phyloP scores from a whole-genome alignment of 92 coral and sea anemone species.

The Paragorgia papillata region DNA sequence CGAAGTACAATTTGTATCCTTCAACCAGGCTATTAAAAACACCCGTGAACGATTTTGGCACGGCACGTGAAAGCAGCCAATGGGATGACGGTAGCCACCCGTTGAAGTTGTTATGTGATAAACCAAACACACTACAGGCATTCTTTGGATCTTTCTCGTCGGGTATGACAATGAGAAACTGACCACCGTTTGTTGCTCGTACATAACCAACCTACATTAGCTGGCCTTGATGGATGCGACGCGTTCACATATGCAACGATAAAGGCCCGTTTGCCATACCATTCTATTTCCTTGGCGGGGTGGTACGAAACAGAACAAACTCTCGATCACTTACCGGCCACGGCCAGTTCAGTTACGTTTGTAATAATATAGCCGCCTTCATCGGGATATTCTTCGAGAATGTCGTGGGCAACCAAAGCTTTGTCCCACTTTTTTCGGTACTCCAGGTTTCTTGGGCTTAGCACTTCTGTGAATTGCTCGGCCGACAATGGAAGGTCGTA shows the following conservation, averaged over 20 bases:
- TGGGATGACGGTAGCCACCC: slow-evolving; percentile 30
- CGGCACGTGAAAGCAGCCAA: slow-evolving; percentile 31
- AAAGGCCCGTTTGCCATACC: slow-evolving; percentile 42
- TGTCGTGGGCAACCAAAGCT: slow-evolving; percentile 30
- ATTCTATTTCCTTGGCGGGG: slow-evolving; percentile 46
- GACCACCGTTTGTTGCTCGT: slow-evolving; percentile 52
- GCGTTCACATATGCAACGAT: slow-evolving; percentile 14
- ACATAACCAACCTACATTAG: slow-evolving; percentile 39
- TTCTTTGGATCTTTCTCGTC: slow-evolving; percentile 42
- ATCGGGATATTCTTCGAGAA: slow-evolving; percentile 47
- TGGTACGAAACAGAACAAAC: slow-evolving; percentile 41
- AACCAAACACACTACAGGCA: slow-evolving; percentile 40
- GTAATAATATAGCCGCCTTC: slow-evolving; percentile 37
- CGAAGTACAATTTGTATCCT: slow-evolving; percentile 30
- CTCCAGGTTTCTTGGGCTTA: slow-evolving; percentile 22
- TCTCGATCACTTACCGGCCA: slow-evolving; percentile 47
- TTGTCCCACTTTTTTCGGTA: slow-evolving; percentile 44
- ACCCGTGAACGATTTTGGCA: slow-evolving; percentile 14
- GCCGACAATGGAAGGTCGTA: slow-evolving; percentile 41
- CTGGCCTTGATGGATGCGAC: slow-evolving; percentile 47
- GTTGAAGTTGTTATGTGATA: slow-evolving; percentile 50
- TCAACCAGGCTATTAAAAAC: slow-evolving; percentile 24
- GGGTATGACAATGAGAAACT: slow-evolving; percentile 38
- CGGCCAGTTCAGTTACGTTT: not conserved
- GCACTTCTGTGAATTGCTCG: slow-evolving; percentile 24